Evolutionary conservation across 1,140 invertebrate species (phyloP), one percentile per base, ranked within the genome.

Genomic region (Bicyclus anynana): DNA sequence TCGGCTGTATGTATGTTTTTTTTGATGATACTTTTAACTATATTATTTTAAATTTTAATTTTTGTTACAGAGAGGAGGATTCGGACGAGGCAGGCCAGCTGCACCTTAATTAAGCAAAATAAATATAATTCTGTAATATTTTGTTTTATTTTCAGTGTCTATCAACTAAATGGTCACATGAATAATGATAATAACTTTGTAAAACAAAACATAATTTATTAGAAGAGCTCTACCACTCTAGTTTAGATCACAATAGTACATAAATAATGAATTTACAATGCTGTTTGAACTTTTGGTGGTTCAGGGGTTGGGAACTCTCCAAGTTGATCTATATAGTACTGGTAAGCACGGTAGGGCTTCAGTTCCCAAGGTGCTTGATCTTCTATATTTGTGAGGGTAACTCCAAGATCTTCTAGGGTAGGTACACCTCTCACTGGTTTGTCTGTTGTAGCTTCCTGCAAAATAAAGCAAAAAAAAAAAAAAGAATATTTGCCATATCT

Each of bases 401-500:
- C 92, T 37, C 96, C 97, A 59, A 98, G 91, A 90, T 98, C 97
- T 80, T 96, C 95, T 38, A 98, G 80, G 0, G 94, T 96, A 14
- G 95, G 96, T 20, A 96, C 73, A 13, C 90, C 91, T 13, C 78
- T 70, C 2, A 91, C 65, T 6, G 95, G 84, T 13, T 81, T 77
- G 81, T 99, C 97, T 27, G 91, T 93, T 2, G 94, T 91, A 65
- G 91, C 90, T 84, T 98, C 96, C 92, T 97, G 80, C 14, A 62
- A 67, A 42, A 50, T 51, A 16, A 72, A 53, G 16, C n/a, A 57
- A 18, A n/a, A n/a, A n/a, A n/a, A n/a, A n/a, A n/a, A 23, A 23
- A 23, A 23, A 23, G 23, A 2, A 23, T n/a, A n/a, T n/a, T n/a
- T n/a, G n/a, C n/a, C n/a, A n/a, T n/a, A n/a, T n/a, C n/a, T n/a